Conservation (phyloP, 2,113 vertebrate species). For the Amblyopsis rosae region DNA sequence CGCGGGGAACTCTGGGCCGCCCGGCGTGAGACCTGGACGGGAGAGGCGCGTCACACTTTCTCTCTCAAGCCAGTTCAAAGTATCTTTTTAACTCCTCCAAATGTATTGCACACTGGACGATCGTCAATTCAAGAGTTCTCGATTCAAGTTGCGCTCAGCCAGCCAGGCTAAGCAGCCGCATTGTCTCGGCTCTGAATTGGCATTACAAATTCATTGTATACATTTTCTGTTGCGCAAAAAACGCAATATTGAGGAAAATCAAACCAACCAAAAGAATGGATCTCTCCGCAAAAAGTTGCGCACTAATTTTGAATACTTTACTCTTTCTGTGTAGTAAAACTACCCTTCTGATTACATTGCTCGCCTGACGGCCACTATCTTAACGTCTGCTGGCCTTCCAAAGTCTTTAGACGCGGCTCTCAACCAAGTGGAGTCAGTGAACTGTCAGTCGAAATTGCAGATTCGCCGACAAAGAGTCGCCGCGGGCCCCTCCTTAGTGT, state of each 20-base stretch:
- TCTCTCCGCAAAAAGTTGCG: conserved; percentile 13
- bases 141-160: conserved; percentile 17
- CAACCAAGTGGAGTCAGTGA: conserved; percentile 46
- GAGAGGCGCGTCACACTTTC: conserved; percentile 55
- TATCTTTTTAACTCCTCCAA: conserved; percentile 18
- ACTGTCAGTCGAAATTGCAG: conserved; percentile 65
- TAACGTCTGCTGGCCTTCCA: conserved; percentile 24
- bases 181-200: conserved; percentile 10
- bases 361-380: conserved; percentile 12
- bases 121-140: conserved; percentile 15
- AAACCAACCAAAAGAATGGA: background rate
- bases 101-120: conserved; percentile 23
- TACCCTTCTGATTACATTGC: conserved; percentile 1
- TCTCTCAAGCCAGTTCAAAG: conserved; percentile 31
- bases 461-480: conserved; percentile 48
- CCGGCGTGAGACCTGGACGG: conserved; percentile 83
- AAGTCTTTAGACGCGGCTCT: conserved; percentile 52
- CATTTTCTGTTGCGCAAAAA: conserved; percentile 17
- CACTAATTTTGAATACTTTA: conserved; percentile 28
- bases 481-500: conserved; percentile 64
- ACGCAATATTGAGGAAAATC: background rate
- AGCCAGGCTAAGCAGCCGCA: conserved; percentile 15
- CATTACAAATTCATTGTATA: conserved; percentile 20
- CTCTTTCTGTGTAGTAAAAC: conserved; percentile 5
- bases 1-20: conserved; percentile 76